Base-by-base conservation (phyloP, 2,113 vertebrate genomes). In the Pipa parva region DNA sequence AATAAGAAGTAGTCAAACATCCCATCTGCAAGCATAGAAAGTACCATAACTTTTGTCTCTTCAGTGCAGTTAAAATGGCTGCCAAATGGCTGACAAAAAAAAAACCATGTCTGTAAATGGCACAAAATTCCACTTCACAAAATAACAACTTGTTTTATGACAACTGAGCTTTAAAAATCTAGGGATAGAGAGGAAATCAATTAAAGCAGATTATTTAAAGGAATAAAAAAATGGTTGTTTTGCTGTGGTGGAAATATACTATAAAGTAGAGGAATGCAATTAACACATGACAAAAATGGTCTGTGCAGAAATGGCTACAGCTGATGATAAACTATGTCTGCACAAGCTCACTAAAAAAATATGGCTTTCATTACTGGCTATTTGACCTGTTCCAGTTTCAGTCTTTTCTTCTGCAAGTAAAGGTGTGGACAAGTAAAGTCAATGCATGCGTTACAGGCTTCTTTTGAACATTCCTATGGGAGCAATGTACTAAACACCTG, bases 291-390 rank as follows among this genome's bases (percentile, higher is more conserved):
- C 73, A 81, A 72, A 67, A 83, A 78, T 82, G 81, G 78, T 81
- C 78, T 84, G 79, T 62, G 71, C 83, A 84, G 71, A 11, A 20
- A 82, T 76, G 71, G 70, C 74, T 79, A 75, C 80, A 83, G 83
- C 85, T 80, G 85, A 78, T 73, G 65, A 79, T 78, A 76, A 85
- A 83, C 81, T 83, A 73, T 73, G 74, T 71, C 85, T 86, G 83
- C 80, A 76, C 27, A 0, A 72, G 77, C 25, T 33, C 65, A 56
- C 60, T 77, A 73, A 51, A 72, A 78, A 79, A 87, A 82, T 84
- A 65, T 87, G 84, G 78, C 81, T 87, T 80, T 84, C 81, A 88
- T 87, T 88, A 88, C 75, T 75, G 80, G 61, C 73, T 37, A 11
- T 69, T 70, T 82, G 80, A 84, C 79, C 77, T 83, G 79, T 84